A percentile compares a stretch with the other conserved stretches of the same genome.
phyloP scores from a whole-genome alignment of 2,888 invertebrate species.

The Tromatobia lineatoria region DNA sequence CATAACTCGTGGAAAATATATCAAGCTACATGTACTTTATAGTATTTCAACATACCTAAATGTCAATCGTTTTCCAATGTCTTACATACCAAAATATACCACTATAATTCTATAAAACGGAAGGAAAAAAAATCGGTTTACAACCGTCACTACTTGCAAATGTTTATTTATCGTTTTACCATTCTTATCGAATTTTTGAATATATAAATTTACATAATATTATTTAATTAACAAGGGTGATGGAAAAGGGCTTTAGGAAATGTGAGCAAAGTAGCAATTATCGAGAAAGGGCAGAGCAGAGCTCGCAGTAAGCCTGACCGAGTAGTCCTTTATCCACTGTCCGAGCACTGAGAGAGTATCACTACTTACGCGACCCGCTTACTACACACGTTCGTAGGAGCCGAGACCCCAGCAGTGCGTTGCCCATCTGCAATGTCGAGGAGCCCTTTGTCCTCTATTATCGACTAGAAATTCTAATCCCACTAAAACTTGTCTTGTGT shows the following conservation, averaged over 20 bases:
- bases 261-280: slow-evolving; percentile 7
- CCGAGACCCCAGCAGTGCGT: slow-evolving; percentile 62
- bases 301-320: slow-evolving; percentile 50
- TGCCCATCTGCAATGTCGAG: slow-evolving; percentile 51
- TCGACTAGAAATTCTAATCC: slow-evolving; percentile 73
- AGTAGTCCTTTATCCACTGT: slow-evolving; percentile 60
- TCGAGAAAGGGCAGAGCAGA: slow-evolving; percentile 4
- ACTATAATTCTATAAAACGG: too few relatives aligned
- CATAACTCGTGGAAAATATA: too few relatives aligned
- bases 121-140: too few relatives aligned
- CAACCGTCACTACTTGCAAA: too few relatives aligned
- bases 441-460: slow-evolving; percentile 67
- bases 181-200: neutral
- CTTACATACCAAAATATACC: neutral
- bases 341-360: slow-evolving; percentile 61
- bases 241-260: neutral
- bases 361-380: slow-evolving; percentile 66
- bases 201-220: neutral
- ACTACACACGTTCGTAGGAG: slow-evolving; percentile 38
- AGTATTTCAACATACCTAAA: too few relatives aligned
- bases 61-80: too few relatives aligned
- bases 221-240: neutral
- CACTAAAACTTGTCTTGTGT: slow-evolving; percentile 70
- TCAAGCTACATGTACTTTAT: too few relatives aligned
- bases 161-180: neutral